A percentile compares a stretch with the other conserved stretches of the same genome.
phyloP scores from a whole-genome alignment of 2,888 invertebrate genomes.

The Eurytoma adleriae region DNA sequence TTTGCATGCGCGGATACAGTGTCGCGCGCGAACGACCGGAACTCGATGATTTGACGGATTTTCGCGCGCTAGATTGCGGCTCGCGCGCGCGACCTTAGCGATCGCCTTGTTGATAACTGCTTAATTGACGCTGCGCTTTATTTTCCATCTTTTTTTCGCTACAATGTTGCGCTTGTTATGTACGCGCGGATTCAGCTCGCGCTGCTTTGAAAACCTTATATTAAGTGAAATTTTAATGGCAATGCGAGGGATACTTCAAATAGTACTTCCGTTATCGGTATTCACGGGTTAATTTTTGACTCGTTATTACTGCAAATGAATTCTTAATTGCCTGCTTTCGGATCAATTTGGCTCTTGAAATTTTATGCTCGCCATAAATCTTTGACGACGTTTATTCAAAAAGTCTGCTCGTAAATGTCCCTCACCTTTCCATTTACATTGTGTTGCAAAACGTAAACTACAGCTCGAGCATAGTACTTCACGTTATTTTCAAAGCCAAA shows the following conservation, averaged over 20 bases:
- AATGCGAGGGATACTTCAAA: no score
- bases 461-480: no score
- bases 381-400: constrained; percentile 16
- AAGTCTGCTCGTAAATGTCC: constrained; percentile 21
- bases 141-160: neutral
- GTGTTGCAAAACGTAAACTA: neutral
- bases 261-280: no score
- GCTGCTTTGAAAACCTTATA: no score
- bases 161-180: constrained; percentile 1
- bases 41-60: constrained; percentile 50
- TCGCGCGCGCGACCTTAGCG: constrained; percentile 4
- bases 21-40: constrained; percentile 30
- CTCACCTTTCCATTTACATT: neutral
- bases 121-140: constrained; percentile 6
- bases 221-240: no score
- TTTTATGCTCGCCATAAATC: constrained; percentile 29
- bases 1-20: constrained; percentile 32
- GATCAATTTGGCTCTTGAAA: neutral
- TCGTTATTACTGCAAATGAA: no score
- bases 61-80: constrained; percentile 3
- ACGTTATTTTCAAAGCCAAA: no score
- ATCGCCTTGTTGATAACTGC: constrained; percentile 7
- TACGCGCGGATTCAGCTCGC: no score
- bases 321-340: no score
- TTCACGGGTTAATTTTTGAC: no score